Conservation (phyloP, 2,888 invertebrate species). For the Parnassius mnemosyne region DNA sequence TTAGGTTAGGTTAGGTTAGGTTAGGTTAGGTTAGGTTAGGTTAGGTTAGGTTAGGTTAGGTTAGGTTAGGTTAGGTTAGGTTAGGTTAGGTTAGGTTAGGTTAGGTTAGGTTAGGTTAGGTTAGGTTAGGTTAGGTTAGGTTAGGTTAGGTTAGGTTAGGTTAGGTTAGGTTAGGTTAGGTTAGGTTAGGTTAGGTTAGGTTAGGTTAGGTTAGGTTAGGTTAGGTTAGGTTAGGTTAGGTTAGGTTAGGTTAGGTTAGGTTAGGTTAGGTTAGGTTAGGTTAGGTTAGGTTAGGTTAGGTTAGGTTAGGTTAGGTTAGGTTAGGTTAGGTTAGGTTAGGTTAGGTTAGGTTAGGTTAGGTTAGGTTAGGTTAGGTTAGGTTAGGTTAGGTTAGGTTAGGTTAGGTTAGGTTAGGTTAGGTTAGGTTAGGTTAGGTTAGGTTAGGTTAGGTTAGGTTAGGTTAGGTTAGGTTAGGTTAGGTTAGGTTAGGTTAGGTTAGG, state of each 20-base stretch:
- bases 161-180: slow-evolving; percentile 23
- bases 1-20: slow-evolving; percentile 41
- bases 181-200: no score
- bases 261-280: slow-evolving; percentile 2
- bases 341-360: slow-evolving; percentile 9
- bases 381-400: no score
- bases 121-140: slow-evolving; percentile 35
- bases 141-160: slow-evolving; percentile 29
- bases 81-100: slow-evolving; percentile 34
- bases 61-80: slow-evolving; percentile 35
- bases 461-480: slow-evolving; percentile 23
- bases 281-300: slow-evolving; percentile 3
- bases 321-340: slow-evolving; percentile 10
- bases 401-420: not conserved
- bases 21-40: slow-evolving; percentile 38
- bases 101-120: slow-evolving; percentile 3
- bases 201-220: slow-evolving; percentile 8
- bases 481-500: slow-evolving; percentile 28
- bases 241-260: slow-evolving; percentile 5
- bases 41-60: slow-evolving; percentile 32
- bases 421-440: slow-evolving; percentile 7
- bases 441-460: slow-evolving; percentile 19
- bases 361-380: slow-evolving; percentile 9
- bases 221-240: slow-evolving; percentile 8
- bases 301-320: slow-evolving; percentile 6